phyloP scores from a whole-genome alignment of 2,888 invertebrate genomes.

The Sphaerophoria taeniata region DNA sequence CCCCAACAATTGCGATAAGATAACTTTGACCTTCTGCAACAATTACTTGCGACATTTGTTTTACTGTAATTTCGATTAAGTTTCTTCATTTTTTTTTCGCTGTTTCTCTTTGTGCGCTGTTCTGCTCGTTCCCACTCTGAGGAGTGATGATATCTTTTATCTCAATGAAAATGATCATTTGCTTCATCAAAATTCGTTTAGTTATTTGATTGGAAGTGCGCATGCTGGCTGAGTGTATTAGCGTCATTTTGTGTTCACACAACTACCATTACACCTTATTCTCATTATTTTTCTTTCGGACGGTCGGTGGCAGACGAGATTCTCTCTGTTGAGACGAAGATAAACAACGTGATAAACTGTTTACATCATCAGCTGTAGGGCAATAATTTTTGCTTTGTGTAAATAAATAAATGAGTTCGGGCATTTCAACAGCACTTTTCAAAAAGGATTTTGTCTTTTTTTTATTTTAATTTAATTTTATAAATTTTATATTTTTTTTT shows the following conservation, averaged over 20 bases:
- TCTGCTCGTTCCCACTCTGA: constrained; percentile 32
- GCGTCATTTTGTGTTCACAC: not conserved
- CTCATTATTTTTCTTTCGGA: no score
- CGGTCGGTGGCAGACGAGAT: not conserved
- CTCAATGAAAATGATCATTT: constrained; percentile 53
- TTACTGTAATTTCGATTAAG: constrained; percentile 55
- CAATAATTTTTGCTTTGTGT: not conserved
- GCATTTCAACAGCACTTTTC: constrained; percentile 42
- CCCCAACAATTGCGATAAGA: constrained; percentile 41
- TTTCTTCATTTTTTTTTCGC: constrained; percentile 18
- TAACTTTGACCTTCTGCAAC: constrained; percentile 63
- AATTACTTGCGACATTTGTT: constrained; percentile 71
- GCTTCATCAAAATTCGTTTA: constrained; percentile 17
- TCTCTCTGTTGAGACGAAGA: not conserved
- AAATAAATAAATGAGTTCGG: not conserved
- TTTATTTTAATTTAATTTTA: constrained; percentile 33
- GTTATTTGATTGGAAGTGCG: constrained; percentile 30
- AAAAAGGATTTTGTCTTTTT: constrained; percentile 58
- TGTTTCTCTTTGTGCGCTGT: constrained; percentile 3
- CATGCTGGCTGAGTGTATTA: constrained; percentile 34
- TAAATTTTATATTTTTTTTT: constrained; percentile 28
- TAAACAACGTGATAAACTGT: constrained; percentile 28
- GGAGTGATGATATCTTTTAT: constrained; percentile 45
- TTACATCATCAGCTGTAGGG: constrained; percentile 14
- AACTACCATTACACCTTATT: not conserved